Conservation (phyloP, 2,113 vertebrate genomes). For the Phasianus colchicus region DNA sequence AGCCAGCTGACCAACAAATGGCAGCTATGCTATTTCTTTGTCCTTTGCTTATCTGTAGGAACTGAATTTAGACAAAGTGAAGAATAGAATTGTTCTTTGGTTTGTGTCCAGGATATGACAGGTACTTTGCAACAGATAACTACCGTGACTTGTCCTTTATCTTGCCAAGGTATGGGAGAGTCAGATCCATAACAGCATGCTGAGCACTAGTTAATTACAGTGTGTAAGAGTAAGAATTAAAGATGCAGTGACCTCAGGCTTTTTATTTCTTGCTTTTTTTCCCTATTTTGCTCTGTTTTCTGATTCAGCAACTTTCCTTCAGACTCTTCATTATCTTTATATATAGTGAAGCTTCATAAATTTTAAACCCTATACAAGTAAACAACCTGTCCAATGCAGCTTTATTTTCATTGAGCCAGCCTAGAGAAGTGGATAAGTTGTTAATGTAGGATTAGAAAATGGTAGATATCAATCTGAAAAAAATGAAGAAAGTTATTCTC, state of each 20-base stretch:
- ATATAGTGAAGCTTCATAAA: neutral
- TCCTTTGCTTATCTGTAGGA: neutral
- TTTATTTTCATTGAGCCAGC: constrained; percentile 7
- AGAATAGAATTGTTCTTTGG: neutral
- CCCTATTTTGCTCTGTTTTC: neutral
- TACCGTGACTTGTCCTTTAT: neutral
- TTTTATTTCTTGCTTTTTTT: neutral
- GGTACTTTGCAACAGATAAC: neutral
- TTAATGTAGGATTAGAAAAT: constrained; percentile 31
- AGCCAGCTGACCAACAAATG: neutral
- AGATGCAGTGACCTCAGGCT: neutral
- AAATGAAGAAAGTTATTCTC: constrained; percentile 10
- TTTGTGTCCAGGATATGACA: neutral
- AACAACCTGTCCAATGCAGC: neutral
- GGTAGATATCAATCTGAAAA: constrained; percentile 16
- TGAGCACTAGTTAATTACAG: neutral
- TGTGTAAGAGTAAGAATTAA: neutral
- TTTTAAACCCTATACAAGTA: constrained; percentile 46
- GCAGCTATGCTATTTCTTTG: neutral
- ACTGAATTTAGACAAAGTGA: neutral
- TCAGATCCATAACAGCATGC: neutral
- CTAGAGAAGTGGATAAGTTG: constrained; percentile 37
- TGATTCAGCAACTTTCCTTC: constrained; percentile 21
- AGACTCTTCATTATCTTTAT: neutral
- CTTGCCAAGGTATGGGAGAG: neutral